Evolutionary conservation across 2,888 invertebrate species (phyloP).

Genomic region (Drosophila longiperda): DNA sequence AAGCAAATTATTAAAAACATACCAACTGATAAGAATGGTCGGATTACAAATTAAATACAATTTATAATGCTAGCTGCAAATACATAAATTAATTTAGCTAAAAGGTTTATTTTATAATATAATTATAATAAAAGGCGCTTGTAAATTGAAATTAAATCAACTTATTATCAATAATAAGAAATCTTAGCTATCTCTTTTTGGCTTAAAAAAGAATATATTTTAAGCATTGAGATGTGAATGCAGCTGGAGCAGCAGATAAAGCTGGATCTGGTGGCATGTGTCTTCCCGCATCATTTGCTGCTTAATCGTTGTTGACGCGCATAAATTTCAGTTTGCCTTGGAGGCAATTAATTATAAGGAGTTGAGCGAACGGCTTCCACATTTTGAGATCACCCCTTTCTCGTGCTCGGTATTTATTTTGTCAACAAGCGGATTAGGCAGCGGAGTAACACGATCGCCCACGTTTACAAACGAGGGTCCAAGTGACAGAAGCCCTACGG

Average conservation of each 20-base stretch:
- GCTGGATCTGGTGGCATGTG: conserved; percentile 57
- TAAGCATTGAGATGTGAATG: neutral
- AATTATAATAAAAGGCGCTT: neutral
- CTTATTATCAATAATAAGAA: neutral
- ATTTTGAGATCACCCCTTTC: conserved; percentile 55
- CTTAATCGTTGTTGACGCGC: conserved; percentile 78
- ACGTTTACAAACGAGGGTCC: conserved; percentile 29
- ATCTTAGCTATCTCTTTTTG: neutral
- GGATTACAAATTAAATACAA: no score
- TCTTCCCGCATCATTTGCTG: conserved; percentile 62
- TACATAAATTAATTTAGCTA: neutral
- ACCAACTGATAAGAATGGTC: no score
- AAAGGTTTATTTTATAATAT: neutral
- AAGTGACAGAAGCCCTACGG: conserved; percentile 58
- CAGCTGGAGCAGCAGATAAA: neutral
- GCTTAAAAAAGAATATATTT: neutral
- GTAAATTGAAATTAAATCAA: neutral
- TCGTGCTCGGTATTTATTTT: conserved; percentile 66
- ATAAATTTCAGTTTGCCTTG: conserved; percentile 63
- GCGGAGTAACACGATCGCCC: conserved; percentile 65
- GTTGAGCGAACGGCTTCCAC: conserved; percentile 21
- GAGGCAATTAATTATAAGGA: conserved; percentile 62
- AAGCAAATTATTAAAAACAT: neutral
- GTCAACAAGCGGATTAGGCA: conserved; percentile 76
- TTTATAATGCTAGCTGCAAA: no score